phyloP scores from a whole-genome alignment of 2,888 invertebrate genomes.

The Icerya purchasi region DNA sequence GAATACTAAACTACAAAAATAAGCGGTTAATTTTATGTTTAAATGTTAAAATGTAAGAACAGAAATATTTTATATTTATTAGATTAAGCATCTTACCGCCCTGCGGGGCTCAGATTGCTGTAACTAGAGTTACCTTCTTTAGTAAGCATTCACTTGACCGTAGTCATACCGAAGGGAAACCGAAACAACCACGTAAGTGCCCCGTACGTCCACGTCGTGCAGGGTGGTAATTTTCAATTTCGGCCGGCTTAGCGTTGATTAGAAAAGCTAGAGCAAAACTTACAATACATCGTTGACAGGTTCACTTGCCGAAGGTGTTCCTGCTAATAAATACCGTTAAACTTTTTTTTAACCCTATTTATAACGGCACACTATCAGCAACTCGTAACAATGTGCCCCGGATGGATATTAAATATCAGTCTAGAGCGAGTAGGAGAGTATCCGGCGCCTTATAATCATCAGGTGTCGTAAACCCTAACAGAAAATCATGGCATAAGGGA shows the following conservation, averaged over 20 bases:
- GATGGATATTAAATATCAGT: background rate
- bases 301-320: background rate
- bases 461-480: no score
- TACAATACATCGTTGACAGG: background rate
- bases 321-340: background rate
- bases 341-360: background rate
- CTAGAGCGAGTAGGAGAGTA: background rate
- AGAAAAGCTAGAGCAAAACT: background rate
- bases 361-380: background rate
- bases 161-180: background rate
- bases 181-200: background rate
- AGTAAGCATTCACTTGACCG: background rate
- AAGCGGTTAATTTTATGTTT: no score
- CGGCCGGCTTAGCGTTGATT: background rate
- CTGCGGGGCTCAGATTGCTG: background rate
- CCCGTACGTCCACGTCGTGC: background rate
- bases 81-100: no score
- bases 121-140: background rate
- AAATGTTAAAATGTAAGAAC: no score
- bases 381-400: background rate
- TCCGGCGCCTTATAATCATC: background rate
- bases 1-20: no score
- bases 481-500: no score
- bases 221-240: background rate
- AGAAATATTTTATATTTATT: no score